Percentiles rank a stretch among this genome's conserved stretches.
These are phyloP conservation scores for Macropus fuliginosus DNA, from an alignment of 2,797 vertebrate species.

Conservation along the genomic window DNA sequence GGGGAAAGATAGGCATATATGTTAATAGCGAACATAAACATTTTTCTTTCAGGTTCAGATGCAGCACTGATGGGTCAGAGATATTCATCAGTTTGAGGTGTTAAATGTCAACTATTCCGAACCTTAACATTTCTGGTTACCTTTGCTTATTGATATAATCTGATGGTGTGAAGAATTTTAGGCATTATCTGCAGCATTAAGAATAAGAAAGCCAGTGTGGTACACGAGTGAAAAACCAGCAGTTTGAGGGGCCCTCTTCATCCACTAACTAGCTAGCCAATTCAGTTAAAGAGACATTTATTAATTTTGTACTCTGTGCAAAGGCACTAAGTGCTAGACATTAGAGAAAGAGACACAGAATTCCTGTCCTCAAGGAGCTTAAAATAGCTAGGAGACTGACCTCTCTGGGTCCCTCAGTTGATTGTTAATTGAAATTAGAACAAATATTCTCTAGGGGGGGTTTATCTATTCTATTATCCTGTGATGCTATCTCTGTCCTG, in stretches of 20 bases:
- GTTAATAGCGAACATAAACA: conserved; percentile 62
- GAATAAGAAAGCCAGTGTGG: neutral
- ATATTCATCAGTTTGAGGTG: neutral
- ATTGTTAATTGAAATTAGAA: neutral
- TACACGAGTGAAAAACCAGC: neutral
- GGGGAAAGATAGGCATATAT: conserved; percentile 51
- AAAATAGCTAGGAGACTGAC: neutral
- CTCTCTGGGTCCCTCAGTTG: neutral
- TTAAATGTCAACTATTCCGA: conserved; percentile 59
- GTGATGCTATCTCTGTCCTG: neutral
- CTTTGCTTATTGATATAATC: neutral
- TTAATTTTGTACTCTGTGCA: neutral
- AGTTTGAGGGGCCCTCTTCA: neutral
- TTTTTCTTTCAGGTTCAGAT: conserved; percentile 77
- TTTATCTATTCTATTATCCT: neutral
- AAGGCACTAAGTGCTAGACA: neutral
- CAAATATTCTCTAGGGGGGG: neutral
- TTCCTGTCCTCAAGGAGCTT: neutral
- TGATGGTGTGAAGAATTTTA: conserved; percentile 24
- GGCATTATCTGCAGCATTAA: conserved; percentile 17
- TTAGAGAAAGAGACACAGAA: neutral
- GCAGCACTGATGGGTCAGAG: conserved; percentile 67
- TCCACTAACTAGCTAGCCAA: neutral
- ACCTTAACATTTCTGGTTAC: conserved; percentile 7
- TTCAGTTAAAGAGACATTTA: neutral